Evolutionary conservation across 1,140 invertebrate species (phyloP), one percentile per base, ranked within the genome.

Genomic region (Drosophila littoralis): DNA sequence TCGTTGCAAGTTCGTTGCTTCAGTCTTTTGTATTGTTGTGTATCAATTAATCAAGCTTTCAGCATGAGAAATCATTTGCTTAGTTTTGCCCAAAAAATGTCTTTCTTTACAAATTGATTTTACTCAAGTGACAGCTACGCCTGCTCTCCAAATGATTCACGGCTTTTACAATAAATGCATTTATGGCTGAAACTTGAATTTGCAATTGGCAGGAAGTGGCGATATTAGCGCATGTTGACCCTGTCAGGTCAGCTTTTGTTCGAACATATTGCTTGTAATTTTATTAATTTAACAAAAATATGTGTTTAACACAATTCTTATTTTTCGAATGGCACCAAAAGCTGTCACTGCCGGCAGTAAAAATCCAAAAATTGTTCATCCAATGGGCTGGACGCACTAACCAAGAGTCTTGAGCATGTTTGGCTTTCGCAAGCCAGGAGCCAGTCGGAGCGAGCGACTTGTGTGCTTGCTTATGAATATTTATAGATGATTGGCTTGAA

Each of bases 1-100:
- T 46, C 45, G 36, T 52, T 42, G 45, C 81, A 79, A 85, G 82
- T 85, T 85, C 83, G 83, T 85, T 82, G 83, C 83, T 88, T 88
- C 67, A 85, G 83, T 85, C 82, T 85, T 85, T 85, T 82, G 82
- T 85, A 76, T 81, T 28, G 58, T 33, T 22, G 48, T 68, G 42
- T 15, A 28, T 32, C 65, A 70, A 88, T 85, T 76, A 88, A 79
- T 82, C 71, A 85, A 51, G 33, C 22, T 54, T 57, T 55, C 15
- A n/a, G 64, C 35, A 46, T 74, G 64, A 68, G 57, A 67, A 73
- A 67, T 73, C 28, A 38, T 46, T 54, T 12, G 65, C 65, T 68
- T 50, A 69, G 57, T 43, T 55, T 28, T 5, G 22, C 17, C 36
- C 32, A 33, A 35, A 12, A 50, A 12, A 43, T 17, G 8, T 45